Conservation (phyloP, 2,797 vertebrate species). For the Carcharodon carcharias region DNA sequence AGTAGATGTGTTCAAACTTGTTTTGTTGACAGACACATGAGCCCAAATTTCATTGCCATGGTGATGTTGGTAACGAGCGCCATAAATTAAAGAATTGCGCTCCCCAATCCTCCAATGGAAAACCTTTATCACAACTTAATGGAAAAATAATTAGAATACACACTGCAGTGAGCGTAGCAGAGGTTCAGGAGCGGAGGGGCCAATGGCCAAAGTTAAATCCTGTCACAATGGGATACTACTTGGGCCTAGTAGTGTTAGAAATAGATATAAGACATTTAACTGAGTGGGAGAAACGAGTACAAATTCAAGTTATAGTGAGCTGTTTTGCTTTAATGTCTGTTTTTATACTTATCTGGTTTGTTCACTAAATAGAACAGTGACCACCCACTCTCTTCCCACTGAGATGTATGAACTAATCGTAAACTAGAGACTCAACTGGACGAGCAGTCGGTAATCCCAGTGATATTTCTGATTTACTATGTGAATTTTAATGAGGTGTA, state of each 20-base stretch:
- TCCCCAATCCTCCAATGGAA: background rate
- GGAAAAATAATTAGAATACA: background rate
- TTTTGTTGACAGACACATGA: background rate
- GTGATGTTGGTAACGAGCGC: background rate
- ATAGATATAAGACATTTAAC: background rate
- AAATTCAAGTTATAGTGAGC: background rate
- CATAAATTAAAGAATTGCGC: background rate
- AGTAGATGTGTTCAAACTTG: background rate
- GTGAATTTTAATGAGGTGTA: background rate
- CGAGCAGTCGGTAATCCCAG: background rate
- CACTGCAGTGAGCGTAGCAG: background rate
- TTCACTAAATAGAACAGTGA: background rate
- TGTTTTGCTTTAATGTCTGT: background rate
- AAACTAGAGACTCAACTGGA: background rate
- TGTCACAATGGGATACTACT: background rate
- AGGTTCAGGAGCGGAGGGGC: background rate
- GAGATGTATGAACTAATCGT: background rate
- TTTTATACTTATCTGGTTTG: background rate
- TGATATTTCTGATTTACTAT: background rate
- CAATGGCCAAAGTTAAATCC: background rate
- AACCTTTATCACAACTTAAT: background rate
- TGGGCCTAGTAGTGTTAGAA: background rate
- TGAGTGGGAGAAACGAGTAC: background rate
- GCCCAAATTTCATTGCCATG: background rate
- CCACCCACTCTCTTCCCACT: background rate